Evolutionary conservation across 1,140 invertebrate genomes (phyloP), one percentile per base, ranked within the genome.

Genomic region (Odontomachus brunneus): DNA sequence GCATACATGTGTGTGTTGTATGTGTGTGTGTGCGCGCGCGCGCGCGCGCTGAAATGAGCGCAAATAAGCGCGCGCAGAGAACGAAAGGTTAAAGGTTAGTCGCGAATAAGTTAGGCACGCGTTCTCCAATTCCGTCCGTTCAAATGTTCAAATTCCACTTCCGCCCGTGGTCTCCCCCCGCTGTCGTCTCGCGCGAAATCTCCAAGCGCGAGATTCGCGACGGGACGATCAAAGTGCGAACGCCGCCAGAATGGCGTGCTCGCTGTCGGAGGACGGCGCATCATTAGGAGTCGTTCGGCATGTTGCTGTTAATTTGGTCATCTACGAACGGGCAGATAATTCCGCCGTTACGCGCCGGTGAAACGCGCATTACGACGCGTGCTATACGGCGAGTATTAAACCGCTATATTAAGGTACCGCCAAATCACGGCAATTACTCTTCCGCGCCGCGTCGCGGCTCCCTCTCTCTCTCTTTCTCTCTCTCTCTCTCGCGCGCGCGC

Each of bases 391-490:
- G 48, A n/a, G 19, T 80, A 59, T 82, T 72, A 44, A 51, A 26
- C 29, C n/a, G 15, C 24, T 26, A 65, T 51, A 65, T 83, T 83
- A 78, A 78, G 57, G 49, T 60, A 14, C 5, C 38, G 53, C 60
- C 66, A 53, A 80, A 86, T 86, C 75, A 48, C 24, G 33, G 44
- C 74, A 81, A 86, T 84, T 86, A 86, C 55, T 84, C 83, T 62
- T 73, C 67, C 29, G 17, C 51, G 38, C 22, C 24, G 44, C 22
- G n/a, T 33, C 29, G 7, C n/a, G n/a, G n/a, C n/a, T 48, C 38
- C 9, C 38, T 44, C 38, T 9, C 38, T 44, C 38, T 9, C 38
- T 44, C 38, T 44, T 15, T 59, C 55, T 24, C n/a, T 24, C 55
- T 44, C 38, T 2, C 29, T 33, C 29, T 33, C 29, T 33, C 29